Conservation (phyloP, 2,888 invertebrate species). For the Drosophila mimica region DNA sequence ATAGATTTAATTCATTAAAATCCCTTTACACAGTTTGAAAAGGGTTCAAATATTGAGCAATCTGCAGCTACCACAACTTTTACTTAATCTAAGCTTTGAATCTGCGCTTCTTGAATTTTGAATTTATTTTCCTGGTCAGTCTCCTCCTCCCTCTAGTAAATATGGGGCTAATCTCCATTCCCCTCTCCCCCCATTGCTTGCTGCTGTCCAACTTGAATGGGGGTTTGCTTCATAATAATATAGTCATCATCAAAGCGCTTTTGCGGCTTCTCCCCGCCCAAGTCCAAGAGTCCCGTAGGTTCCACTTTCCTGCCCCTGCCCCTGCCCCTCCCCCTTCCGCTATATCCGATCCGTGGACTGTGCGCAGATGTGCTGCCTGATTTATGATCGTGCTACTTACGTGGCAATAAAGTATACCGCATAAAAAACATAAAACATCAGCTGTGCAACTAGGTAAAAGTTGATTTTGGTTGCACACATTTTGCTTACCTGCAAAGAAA, state of each 20-base stretch:
- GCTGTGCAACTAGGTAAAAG: constrained; percentile 63
- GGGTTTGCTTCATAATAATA: constrained; percentile 62
- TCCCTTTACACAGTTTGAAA: background rate
- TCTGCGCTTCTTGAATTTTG: background rate
- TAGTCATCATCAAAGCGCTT: constrained; percentile 64
- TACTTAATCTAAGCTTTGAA: background rate
- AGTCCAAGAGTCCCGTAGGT: background rate
- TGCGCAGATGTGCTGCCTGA: constrained; percentile 59
- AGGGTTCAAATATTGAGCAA: background rate
- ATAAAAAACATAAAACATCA: constrained; percentile 42
- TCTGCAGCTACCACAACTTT: background rate
- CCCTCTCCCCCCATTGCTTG: background rate
- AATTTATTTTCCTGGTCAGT: background rate
- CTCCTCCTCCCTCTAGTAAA: background rate
- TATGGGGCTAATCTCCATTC: no score
- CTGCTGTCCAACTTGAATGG: constrained; percentile 13
- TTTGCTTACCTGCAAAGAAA: constrained; percentile 68
- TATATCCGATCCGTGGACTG: constrained; percentile 2
- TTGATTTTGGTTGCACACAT: constrained; percentile 43
- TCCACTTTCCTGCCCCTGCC: background rate
- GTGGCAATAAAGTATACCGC: constrained; percentile 57
- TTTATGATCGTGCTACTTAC: constrained; percentile 76
- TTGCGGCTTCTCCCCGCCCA: constrained; percentile 1
- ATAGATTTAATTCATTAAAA: background rate
- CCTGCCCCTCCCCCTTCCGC: constrained; percentile 2